Conservation (phyloP, 2,113 vertebrate species). For the Agelaius tricolor region DNA sequence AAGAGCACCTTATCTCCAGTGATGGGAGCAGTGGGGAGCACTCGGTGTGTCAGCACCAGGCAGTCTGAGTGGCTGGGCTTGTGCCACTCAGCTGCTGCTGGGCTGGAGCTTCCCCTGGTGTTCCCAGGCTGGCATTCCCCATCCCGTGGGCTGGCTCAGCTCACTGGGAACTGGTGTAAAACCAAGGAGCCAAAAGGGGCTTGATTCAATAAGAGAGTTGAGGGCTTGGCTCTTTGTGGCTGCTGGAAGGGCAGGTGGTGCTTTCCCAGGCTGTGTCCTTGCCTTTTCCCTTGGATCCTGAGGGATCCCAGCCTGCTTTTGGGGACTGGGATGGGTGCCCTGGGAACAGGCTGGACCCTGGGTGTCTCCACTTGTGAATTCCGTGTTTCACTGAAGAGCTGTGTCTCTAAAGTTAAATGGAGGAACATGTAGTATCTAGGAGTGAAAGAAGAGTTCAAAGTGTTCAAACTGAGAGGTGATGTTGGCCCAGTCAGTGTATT, state of each 20-base stretch:
- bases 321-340: rapidly evolving
- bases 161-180: rapidly evolving
- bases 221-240: not conserved
- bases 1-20: not conserved
- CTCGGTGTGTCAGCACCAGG: rapidly evolving
- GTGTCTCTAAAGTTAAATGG: not conserved
- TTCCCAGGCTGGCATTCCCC: not conserved
- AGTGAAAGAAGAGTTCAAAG: not conserved
- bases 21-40: rapidly evolving
- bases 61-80: not conserved
- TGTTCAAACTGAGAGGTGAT: not conserved
- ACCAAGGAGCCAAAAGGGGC: not conserved
- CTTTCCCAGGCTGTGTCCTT: not conserved
- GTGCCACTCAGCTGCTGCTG: rapidly evolving
- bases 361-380: no score
- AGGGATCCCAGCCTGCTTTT: rapidly evolving
- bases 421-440: not conserved
- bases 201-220: not conserved
- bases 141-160: rapidly evolving
- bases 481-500: not conserved
- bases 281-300: rapidly evolving
- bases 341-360: no score
- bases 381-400: not conserved
- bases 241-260: not conserved
- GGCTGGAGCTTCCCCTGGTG: not conserved